Evolutionary conservation across 2,888 invertebrate species (phyloP).

Genomic region (Epinotia demarniana): DNA sequence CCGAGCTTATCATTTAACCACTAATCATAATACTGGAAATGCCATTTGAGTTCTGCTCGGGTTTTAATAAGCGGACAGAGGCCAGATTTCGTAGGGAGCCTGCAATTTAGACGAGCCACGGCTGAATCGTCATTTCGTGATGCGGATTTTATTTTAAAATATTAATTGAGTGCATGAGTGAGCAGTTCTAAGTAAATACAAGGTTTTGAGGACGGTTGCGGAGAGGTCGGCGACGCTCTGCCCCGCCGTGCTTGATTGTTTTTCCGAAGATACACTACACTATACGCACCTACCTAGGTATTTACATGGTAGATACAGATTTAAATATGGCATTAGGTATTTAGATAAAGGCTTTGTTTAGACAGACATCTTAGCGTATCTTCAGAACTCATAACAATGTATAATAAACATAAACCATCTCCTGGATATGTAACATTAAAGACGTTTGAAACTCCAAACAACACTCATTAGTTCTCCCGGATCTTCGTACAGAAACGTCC

Average conservation of each 20-base stretch:
- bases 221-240: conserved; percentile 17
- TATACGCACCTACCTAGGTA: background rate
- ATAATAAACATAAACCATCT: conserved; percentile 18
- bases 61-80: conserved; percentile 75
- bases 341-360: too few species aligned
- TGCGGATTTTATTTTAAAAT: conserved; percentile 57
- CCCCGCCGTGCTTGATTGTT: background rate
- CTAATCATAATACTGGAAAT: conserved; percentile 80
- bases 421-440: conserved; percentile 59
- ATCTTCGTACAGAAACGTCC: conserved; percentile 67
- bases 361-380: background rate
- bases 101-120: conserved; percentile 70
- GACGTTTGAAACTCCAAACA: conserved; percentile 67
- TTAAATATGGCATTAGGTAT: too few species aligned
- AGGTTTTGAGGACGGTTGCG: conserved; percentile 22
- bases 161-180: conserved; percentile 43
- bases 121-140: conserved; percentile 59
- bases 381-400: conserved; percentile 16
- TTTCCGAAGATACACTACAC: background rate
- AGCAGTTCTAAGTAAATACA: conserved; percentile 41
- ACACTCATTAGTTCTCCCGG: conserved; percentile 73
- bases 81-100: conserved; percentile 64
- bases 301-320: background rate
- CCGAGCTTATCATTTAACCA: conserved; percentile 79
- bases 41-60: conserved; percentile 78